phyloP scores from a whole-genome alignment of 2,113 vertebrate genomes.

The Psittacula cyanocephala region DNA sequence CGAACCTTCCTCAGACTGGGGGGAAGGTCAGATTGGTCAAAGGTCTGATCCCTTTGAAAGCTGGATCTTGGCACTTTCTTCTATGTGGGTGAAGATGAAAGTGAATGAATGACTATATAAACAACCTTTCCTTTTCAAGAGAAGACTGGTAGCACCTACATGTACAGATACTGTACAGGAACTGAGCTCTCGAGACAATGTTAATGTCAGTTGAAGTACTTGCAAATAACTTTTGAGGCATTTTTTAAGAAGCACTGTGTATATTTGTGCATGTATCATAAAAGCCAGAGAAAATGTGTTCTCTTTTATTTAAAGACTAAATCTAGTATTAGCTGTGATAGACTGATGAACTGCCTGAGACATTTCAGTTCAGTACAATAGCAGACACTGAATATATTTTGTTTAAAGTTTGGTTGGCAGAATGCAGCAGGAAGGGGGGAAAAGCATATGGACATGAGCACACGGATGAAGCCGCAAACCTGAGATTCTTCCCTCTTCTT shows the following conservation, averaged over 20 bases:
- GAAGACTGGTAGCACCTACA: not conserved
- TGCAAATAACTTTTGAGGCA: not conserved
- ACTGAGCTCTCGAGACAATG: not conserved
- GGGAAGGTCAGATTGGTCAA: not conserved
- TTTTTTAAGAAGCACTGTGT: conserved; percentile 59
- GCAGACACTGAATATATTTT: conserved; percentile 15
- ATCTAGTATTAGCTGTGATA: conserved; percentile 57
- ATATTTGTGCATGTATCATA: conserved; percentile 15
- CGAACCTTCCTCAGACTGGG: not conserved
- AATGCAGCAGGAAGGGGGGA: not conserved
- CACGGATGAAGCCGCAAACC: not conserved
- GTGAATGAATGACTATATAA: not conserved
- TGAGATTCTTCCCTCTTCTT: not conserved
- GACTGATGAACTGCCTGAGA: conserved; percentile 44
- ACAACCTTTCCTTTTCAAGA: not conserved
- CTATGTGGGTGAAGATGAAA: not conserved
- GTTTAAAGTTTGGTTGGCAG: conserved; percentile 45
- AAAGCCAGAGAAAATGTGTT: conserved; percentile 53
- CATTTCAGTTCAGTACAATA: conserved; percentile 52
- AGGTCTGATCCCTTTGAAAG: conserved; percentile 7
- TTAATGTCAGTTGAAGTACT: not conserved
- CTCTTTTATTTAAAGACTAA: not conserved
- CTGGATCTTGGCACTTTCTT: not conserved
- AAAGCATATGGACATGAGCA: not conserved
- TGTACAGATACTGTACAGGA: not conserved